Evolutionary conservation across 2,113 vertebrate species (phyloP).

Genomic region (Sciurus niger): DNA sequence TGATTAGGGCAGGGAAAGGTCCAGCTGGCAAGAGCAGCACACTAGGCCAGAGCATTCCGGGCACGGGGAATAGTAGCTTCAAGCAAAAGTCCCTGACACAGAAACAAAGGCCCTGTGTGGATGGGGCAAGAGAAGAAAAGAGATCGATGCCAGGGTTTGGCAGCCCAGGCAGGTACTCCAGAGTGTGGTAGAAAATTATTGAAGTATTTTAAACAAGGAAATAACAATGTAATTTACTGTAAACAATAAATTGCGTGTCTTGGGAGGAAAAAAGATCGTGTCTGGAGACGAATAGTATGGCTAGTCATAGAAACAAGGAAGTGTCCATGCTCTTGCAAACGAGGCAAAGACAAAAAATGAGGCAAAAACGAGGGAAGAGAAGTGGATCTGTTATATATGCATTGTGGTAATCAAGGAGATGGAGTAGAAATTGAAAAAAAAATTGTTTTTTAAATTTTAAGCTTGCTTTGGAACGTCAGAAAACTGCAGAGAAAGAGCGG

Average conservation of each 20-base stretch:
- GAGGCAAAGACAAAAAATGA: too few species aligned
- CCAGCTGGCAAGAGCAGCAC: background rate
- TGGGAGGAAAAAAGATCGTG: background rate
- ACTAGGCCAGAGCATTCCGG: background rate
- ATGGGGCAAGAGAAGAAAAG: background rate
- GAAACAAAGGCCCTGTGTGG: background rate
- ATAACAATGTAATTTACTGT: background rate
- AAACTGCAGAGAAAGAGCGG: slow-evolving; percentile 96
- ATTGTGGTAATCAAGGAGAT: slow-evolving; percentile 17
- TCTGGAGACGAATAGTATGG: background rate
- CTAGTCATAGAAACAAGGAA: background rate
- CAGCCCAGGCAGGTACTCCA: background rate
- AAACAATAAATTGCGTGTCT: background rate
- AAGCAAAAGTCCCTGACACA: background rate
- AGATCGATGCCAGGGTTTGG: background rate
- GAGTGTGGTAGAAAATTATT: background rate
- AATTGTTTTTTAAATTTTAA: slow-evolving; percentile 81
- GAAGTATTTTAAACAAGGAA: slow-evolving; percentile 27
- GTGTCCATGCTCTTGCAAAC: background rate
- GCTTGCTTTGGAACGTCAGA: slow-evolving; percentile 96
- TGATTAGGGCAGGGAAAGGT: background rate
- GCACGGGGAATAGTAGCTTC: background rate
- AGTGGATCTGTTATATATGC: background rate
- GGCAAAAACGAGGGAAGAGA: background rate
- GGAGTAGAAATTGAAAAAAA: slow-evolving; percentile 16